Percentiles rank a stretch among this genome's conserved stretches.
These are phyloP conservation scores for Arbacia lixula DNA, from an alignment of 53 echinoderm and acorn worm genomes.

Conservation along the genomic window DNA sequence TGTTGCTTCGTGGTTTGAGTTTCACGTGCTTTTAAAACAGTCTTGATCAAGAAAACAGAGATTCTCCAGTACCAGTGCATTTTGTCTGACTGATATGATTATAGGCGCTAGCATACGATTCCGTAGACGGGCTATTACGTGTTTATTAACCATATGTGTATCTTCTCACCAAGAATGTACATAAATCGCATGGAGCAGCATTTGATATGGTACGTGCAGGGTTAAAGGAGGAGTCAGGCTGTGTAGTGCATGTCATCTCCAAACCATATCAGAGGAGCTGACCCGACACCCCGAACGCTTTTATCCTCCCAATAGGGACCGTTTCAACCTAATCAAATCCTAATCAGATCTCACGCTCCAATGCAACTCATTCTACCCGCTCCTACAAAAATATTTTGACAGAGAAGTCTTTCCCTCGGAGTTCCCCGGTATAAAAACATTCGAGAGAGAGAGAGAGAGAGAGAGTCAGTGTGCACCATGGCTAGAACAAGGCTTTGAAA, in stretches of 20 bases:
- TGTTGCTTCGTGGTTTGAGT: too few relatives aligned
- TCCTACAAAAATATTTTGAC: slow-evolving; percentile 41
- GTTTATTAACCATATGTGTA: too few relatives aligned
- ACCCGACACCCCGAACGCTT: neutral
- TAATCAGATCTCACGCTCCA: slow-evolving; percentile 45
- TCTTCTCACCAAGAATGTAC: too few relatives aligned
- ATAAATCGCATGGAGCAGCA: too few relatives aligned
- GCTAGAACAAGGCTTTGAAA: slow-evolving; percentile 30
- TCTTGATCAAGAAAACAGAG: too few relatives aligned
- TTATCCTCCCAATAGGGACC: slow-evolving; percentile 22
- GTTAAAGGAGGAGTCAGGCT: neutral
- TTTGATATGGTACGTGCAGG: too few relatives aligned
- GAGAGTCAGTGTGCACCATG: slow-evolving; percentile 6
- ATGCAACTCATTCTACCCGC: slow-evolving; percentile 28
- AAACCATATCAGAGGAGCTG: slow-evolving; percentile 2
- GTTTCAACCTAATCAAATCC: slow-evolving; percentile 39
- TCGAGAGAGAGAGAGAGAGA: too few relatives aligned
- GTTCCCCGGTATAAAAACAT: slow-evolving; percentile 32
- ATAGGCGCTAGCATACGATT: too few relatives aligned
- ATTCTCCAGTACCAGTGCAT: too few relatives aligned
- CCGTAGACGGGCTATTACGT: too few relatives aligned
- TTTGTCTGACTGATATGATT: too few relatives aligned
- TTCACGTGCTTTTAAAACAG: too few relatives aligned
- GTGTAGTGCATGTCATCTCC: slow-evolving; percentile 1
- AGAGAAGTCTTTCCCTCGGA: slow-evolving; percentile 17